Evolutionary conservation across 35 echinoderm and acorn worm species (phyloP).

Genomic region (Hemicentrotus pulcherrimus): DNA sequence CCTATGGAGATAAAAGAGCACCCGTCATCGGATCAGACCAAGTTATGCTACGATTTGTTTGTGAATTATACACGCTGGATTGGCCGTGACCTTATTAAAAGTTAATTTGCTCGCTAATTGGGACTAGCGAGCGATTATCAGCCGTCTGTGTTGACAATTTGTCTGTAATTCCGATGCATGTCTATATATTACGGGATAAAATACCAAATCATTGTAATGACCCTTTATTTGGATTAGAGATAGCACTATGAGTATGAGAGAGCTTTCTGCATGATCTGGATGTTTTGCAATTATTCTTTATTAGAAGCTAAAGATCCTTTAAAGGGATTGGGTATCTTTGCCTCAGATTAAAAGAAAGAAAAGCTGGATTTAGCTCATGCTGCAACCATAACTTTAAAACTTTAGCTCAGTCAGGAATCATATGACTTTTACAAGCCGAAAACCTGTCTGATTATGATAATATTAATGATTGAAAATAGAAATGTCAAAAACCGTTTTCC

Average conservation of each 20-base stretch:
- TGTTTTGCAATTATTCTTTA: background rate
- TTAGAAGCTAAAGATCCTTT: too few relatives aligned
- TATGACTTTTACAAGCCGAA: too few relatives aligned
- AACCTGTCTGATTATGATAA: too few relatives aligned
- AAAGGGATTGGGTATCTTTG: too few relatives aligned
- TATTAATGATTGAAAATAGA: too few relatives aligned
- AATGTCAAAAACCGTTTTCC: too few relatives aligned
- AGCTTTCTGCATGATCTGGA: background rate
- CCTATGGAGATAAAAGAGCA: background rate
- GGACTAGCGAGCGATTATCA: background rate
- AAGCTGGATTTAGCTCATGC: too few relatives aligned
- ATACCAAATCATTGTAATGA: background rate
- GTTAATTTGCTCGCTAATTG: background rate
- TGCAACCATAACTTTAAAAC: too few relatives aligned
- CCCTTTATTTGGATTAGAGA: background rate
- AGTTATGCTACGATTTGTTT: background rate
- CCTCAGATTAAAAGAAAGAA: too few relatives aligned
- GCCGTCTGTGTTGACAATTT: background rate
- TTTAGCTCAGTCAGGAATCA: too few relatives aligned
- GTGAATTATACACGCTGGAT: background rate
- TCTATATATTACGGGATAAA: background rate
- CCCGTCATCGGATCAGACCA: background rate
- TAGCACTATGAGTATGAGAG: background rate
- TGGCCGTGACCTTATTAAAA: constrained; percentile 2
- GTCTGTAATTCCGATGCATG: background rate